Evolutionary conservation across 2,888 invertebrate species (phyloP), one percentile per base, ranked within the genome.

Genomic region (Hypomecis atomaria): DNA sequence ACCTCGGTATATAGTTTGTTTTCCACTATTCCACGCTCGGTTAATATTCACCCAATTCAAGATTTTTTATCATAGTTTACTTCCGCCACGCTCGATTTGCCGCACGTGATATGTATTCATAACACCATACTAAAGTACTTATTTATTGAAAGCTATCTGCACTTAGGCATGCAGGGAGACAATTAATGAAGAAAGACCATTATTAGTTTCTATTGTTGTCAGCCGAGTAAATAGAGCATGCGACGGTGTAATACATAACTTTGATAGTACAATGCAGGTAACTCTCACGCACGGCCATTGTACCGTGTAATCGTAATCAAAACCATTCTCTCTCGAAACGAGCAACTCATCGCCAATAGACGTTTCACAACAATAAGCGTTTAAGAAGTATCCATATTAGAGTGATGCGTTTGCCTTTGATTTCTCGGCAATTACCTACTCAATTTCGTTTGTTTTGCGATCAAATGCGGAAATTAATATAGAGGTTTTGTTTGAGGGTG

Each of bases 121-220:
- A 82, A 83, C 81, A 84, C 79, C 82, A 79, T 79, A 65, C 38
- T 9, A 37, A 59, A 43, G 11, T 48, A 23, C 23, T 3, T 23
- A 78, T 81, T 65, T 78, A 80, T 85, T 84, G 82, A 83, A 77
- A 80, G 80, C 78, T 78, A 81, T 81, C 79, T 81, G 79, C 71
- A 76, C 73, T 75, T 69, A 73, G 78, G 85, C 84, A 84, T 83
- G 85, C 86, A 83, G 84, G 79, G 78, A 43, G 76, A 78, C 84
- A 87, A 87, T 88, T 90, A 90, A 89, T 83, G 80, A 80, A 82
- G 79, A 87, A 88, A 82, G 82, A 86, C 86, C 83, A 81, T 87
- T 88, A 89, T 88, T 90, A 84, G 82, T 88, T 89, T 90, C 88
- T 87, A 89, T 89, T 89, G 88, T 90, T 88, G 81, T 85, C 81